Evolutionary conservation across 2,113 vertebrate genomes (phyloP).

Genomic region (Chiloscyllium plagiosum): DNA sequence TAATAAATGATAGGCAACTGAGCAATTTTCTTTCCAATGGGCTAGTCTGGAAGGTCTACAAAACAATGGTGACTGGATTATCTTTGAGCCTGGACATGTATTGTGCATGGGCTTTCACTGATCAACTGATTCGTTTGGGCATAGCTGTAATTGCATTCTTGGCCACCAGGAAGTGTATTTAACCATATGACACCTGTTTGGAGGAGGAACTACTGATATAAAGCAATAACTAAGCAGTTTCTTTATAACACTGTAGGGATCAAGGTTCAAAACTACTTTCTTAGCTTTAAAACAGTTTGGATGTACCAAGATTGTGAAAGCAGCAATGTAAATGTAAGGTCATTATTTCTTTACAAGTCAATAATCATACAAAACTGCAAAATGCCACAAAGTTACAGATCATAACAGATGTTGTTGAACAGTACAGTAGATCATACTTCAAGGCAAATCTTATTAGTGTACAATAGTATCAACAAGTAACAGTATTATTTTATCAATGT

Average conservation of each 20-base stretch:
- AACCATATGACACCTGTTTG: neutral
- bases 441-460: neutral
- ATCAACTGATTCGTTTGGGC: neutral
- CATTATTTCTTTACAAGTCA: neutral
- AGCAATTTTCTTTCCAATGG: neutral
- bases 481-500: neutral
- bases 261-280: neutral
- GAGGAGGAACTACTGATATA: neutral
- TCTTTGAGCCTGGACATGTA: neutral
- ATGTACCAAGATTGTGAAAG: neutral
- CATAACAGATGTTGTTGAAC: neutral
- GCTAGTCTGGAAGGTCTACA: neutral
- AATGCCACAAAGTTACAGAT: neutral
- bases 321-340: neutral
- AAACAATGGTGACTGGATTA: neutral
- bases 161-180: neutral
- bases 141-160: neutral
- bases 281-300: neutral
- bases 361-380: neutral
- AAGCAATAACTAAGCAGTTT: neutral
- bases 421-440: neutral
- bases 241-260: neutral
- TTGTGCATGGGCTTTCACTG: neutral
- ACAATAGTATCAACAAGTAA: no score
- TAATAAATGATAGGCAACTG: neutral